Percentiles rank a stretch among this genome's conserved stretches.
phyloP scores from a whole-genome alignment of 2,113 vertebrate species.

The Rutilus rutilus region DNA sequence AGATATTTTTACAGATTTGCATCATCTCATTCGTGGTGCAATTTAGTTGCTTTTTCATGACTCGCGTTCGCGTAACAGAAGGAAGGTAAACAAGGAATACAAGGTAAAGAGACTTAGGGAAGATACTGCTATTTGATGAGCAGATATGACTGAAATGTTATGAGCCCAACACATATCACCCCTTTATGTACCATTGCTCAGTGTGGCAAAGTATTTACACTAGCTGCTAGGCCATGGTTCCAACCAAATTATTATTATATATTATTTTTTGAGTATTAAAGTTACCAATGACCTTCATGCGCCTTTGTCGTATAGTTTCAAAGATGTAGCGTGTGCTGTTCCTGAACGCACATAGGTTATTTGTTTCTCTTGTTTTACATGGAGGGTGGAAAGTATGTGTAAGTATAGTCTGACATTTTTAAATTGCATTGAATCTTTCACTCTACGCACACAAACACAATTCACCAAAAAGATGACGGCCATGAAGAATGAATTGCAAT shows the following conservation, averaged over 20 bases:
- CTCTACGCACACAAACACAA: constrained; percentile 39
- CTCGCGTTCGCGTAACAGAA: neutral
- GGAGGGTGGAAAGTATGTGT: neutral
- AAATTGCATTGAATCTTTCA: constrained; percentile 12
- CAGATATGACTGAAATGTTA: neutral
- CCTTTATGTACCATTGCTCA: neutral
- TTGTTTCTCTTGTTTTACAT: neutral
- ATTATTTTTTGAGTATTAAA: neutral
- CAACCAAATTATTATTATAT: neutral
- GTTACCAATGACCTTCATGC: neutral
- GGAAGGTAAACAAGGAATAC: constrained; percentile 8
- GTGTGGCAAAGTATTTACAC: neutral
- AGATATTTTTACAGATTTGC: constrained; percentile 23
- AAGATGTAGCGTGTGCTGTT: neutral
- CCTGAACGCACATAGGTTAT: neutral
- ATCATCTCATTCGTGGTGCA: neutral
- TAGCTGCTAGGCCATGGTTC: neutral
- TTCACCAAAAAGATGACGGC: constrained; percentile 35
- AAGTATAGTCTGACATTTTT: neutral
- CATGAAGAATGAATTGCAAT: constrained; percentile 56
- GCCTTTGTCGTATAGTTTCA: neutral
- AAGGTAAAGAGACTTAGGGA: neutral
- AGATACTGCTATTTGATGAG: neutral
- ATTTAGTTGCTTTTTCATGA: constrained; percentile 25
- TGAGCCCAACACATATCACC: neutral